Evolutionary conservation across 1,140 invertebrate genomes (phyloP), one percentile per base, ranked within the genome.

Genomic region (Drosophila mayri): DNA sequence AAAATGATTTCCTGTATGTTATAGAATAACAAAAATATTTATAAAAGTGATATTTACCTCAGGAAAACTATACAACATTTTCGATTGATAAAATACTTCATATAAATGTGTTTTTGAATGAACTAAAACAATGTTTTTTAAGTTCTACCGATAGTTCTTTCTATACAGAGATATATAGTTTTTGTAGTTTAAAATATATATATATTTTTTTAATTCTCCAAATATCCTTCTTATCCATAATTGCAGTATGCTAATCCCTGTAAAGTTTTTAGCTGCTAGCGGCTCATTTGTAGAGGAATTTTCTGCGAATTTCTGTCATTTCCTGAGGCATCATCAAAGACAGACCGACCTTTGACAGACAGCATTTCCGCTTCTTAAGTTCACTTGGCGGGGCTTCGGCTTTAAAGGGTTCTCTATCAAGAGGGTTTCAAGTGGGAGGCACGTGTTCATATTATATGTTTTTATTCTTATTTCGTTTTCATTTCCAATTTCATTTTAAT

Each of bases 301-400:
- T 67, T 43, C 62, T 41, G 55, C 43, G 54, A 76, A 67, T 68
- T 37, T 18, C 3, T 59, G 11, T 8, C 28, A 47, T 40, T 60
- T 67, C 35, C 74, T 52, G 47, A n/a, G 47, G 50, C 41, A 66
- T 7, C 32, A 41, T 76, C 60, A 76, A 76, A 76, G 46, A 18
- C n/a, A 10, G 0, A 11, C 72, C 74, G 74, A 38, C 30, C 55
- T 30, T 57, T 62, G 75, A 63, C 65, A 78, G 66, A 50, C 55
- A 16, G 43, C 79, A 62, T 40, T 79, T 86, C 82, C 82, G 80
- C 76, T 83, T 63, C 63, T 72, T 49, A 59, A 72, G 68, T 72
- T 72, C 66, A 62, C 54, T 76, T 62, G 41, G 12, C 50, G 49
- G 65, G 68, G 41, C 64, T 58, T 68, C 68, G 43, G 37, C 12